phyloP scores from a whole-genome alignment of 2,888 invertebrate genomes.

The Pantelozetes paolii region DNA sequence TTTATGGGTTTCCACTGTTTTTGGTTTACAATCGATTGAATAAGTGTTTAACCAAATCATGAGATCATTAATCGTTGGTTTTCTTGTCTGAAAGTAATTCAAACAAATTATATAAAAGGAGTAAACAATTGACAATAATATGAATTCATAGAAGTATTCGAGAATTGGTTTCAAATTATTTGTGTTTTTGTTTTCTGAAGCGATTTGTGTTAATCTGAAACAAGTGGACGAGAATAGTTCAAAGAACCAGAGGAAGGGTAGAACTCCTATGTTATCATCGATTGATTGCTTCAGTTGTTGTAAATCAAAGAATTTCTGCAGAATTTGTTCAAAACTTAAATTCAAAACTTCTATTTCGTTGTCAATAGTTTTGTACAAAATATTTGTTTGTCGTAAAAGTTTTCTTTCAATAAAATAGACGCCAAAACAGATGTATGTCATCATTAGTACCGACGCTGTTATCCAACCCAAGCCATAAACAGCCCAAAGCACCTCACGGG shows the following conservation, averaged over 20 bases:
- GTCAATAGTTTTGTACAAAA: neutral
- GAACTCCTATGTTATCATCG: slow-evolving; percentile 18
- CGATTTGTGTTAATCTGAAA: slow-evolving; percentile 32
- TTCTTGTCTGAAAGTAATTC: neutral
- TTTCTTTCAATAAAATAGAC: slow-evolving; percentile 8
- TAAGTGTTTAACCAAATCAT: slow-evolving; percentile 1
- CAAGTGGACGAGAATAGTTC: slow-evolving; percentile 26
- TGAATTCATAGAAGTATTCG: slow-evolving; percentile 12
- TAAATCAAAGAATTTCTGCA: neutral
- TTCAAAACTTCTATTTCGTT: neutral
- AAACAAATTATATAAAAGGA: neutral
- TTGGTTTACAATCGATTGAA: too few species aligned
- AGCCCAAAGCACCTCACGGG: slow-evolving; percentile 27
- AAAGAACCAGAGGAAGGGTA: slow-evolving; percentile 36
- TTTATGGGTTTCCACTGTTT: neutral
- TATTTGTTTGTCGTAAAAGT: neutral
- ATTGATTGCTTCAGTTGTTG: slow-evolving; percentile 3
- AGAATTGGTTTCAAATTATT: neutral
- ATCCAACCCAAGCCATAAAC: slow-evolving; percentile 38
- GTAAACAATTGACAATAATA: neutral
- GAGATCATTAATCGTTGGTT: neutral
- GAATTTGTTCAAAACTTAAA: neutral
- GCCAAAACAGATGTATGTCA: neutral
- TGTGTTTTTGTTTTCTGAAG: neutral
- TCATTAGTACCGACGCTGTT: neutral